Evolutionary conservation across 1,140 invertebrate species (phyloP).

Genomic region (Meloidogyne hapla): DNA sequence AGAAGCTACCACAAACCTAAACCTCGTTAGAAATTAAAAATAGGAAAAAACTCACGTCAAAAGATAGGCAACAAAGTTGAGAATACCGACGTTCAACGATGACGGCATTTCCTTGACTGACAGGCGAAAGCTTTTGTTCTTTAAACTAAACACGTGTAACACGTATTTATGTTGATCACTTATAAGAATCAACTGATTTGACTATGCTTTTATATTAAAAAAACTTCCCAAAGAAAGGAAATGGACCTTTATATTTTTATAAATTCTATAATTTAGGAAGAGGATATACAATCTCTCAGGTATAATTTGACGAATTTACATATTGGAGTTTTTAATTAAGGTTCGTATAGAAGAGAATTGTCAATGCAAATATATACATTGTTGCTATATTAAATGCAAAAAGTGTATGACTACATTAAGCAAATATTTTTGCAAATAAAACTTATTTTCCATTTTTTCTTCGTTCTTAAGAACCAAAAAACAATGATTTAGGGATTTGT

Average conservation of each 20-base stretch:
- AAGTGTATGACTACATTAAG: conserved; percentile 68
- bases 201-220: neutral
- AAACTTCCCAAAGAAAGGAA: neutral
- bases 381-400: conserved; percentile 73
- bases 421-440: conserved; percentile 61
- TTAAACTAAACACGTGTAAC: neutral
- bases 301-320: neutral
- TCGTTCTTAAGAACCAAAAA: neutral
- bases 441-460: neutral
- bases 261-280: conserved; percentile 68
- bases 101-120: neutral
- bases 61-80: neutral
- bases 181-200: no score
- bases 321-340: neutral
- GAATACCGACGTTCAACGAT: neutral
- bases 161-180: no score
- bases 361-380: conserved; percentile 73
- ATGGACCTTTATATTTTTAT: neutral
- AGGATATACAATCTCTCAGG: conserved; percentile 66
- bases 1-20: conserved; percentile 5
- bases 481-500: no score
- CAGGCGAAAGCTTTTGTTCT: neutral
- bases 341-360: conserved; percentile 65
- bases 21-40: neutral
- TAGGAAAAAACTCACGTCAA: neutral